Evolutionary conservation across 2,888 invertebrate genomes (phyloP), one percentile per base, ranked within the genome.

Genomic region (Synergus gifuensis): DNA sequence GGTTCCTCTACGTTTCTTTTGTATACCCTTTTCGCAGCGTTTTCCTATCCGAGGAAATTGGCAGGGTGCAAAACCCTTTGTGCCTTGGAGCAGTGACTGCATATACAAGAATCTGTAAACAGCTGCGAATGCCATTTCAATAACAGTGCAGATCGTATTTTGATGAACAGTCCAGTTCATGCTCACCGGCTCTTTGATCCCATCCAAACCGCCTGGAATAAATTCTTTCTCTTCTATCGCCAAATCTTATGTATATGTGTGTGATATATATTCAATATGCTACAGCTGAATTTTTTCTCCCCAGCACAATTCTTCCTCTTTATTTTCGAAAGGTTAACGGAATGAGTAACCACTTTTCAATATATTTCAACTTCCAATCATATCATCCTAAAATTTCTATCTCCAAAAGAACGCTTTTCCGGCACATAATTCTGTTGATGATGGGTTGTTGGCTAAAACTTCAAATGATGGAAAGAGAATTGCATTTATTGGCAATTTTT

Each of bases 101-200:
- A 69, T 69, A 44, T 77, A 49, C 22, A 42, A 42, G 62, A 77
- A 79, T 77, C 49, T 63, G 84, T 88, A 89, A 88, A 88, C 89
- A 89, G 89, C 89, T 89, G 89, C 87, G 86, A 88, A 83, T 88
- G 88, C 86, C 86, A 89, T 88, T 89, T 89, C 89, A 89, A 89
- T 87, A 87, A 87, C 84, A 76, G 77, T 78, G 76, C 54, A 84
- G 86, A 88, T 88, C 86, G 87, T 82, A 85, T 88, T 88, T 87
- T 85, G 79, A 76, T 83, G 46, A 81, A 79, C 79, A 76, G 66
- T 67, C 76, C 76, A 63, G 58, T 64, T 73, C 76, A 78, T 79
- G 82, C 73, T 81, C 62, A 3, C 28, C 28, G 76, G 64, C 78
- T 76, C 86, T 88, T 87, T 87, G 87, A 88, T 88, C 87, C 82